phyloP scores from a whole-genome alignment of 2,113 vertebrate species.

The Montifringilla adamsi region DNA sequence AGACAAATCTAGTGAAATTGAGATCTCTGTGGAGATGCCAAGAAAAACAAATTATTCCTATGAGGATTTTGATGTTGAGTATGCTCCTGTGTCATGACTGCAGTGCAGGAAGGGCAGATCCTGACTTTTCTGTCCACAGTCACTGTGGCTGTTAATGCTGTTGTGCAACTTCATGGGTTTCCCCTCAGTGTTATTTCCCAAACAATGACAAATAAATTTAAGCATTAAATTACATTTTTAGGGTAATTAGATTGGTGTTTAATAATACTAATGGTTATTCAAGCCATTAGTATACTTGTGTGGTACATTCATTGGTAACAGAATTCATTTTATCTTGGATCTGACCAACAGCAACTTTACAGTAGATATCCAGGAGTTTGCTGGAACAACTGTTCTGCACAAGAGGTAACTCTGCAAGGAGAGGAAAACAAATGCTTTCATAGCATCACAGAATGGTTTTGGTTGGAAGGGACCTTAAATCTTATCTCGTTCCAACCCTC shows the following conservation, averaged over 20 bases:
- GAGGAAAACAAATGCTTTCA: background rate
- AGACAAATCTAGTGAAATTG: background rate
- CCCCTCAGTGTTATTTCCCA: background rate
- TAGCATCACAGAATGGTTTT: background rate
- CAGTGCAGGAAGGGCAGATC: background rate
- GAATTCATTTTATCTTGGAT: background rate
- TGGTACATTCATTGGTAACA: background rate
- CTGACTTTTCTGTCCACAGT: rapidly evolving
- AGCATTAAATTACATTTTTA: background rate
- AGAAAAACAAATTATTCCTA: background rate
- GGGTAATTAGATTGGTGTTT: background rate
- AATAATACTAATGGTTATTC: background rate
- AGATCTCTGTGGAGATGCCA: background rate
- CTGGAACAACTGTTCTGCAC: background rate
- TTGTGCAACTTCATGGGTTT: rapidly evolving
- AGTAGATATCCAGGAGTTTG: background rate
- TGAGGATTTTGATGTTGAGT: background rate
- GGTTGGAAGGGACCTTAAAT: background rate
- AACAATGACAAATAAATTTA: background rate
- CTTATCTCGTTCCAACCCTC: background rate
- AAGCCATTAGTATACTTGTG: background rate
- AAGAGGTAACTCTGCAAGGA: background rate
- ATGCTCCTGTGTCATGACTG: too few relatives aligned
- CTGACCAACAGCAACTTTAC: background rate
- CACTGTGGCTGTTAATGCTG: rapidly evolving